Base-by-base conservation (phyloP, 2,113 vertebrate species). In the Nycticryphes semicollaris region DNA sequence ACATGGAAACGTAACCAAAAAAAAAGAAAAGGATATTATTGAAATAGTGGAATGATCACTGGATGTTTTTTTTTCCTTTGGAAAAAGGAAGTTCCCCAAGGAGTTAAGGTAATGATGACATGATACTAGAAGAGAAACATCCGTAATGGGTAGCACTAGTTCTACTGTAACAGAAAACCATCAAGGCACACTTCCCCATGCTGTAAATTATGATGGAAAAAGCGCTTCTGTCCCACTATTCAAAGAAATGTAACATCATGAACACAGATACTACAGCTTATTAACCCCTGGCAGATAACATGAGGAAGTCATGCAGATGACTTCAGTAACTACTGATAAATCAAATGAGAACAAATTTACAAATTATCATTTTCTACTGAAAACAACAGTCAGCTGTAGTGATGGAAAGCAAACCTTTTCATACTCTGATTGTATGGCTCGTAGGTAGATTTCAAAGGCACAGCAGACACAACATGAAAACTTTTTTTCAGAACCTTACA, bases 261-360 rank as follows among this genome's bases (percentile, higher is more conserved):
- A 82, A 78, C 5, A 31, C 15, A 68, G 13, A 16, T 33, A 25
- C 18, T 53, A 25, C 31, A 59, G 12, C 35, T 70, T 50, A 28
- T 70, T 47, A 63, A 41, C 21, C 41, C 8, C 25, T 70, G n/a
- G 50, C 33, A 54, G 56, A 56, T 72, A 63, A 64, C 53, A 31
- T 9, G 30, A 84, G 14, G 22, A 87, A 72, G 35, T 53, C 54
- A 50, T 1, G 8, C 22, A 21, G 30, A 47, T 84, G 8, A 59
- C 30, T 76, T 85, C 60, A 89, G n/a, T 59, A 84, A 74, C 35
- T 69, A 30, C 60, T n/a, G 14, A 86, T 31, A 83, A 84, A 92
- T 68, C 16, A 82, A 56, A 73, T 33, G 13, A 74, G 51, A 77
- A 70, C 63, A n/a, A 79, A 84, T 78, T 63, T 64, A 50, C 25